These are phyloP conservation scores for Eriocheir sinensis DNA, from an alignment of 1,140 invertebrate genomes.

Conservation along the genomic window DNA sequence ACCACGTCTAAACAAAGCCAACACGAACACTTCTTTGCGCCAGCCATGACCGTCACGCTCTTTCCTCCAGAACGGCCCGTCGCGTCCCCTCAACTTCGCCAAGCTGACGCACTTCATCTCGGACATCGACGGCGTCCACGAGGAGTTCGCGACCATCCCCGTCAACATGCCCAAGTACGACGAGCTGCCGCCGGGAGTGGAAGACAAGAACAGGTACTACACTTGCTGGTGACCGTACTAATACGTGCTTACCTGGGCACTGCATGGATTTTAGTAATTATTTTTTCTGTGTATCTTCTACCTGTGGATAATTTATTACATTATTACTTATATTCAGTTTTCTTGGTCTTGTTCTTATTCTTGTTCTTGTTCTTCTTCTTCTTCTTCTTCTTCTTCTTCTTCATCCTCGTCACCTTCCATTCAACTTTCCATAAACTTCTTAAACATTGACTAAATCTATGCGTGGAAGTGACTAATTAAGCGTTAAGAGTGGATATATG, in stretches of 20 bases:
- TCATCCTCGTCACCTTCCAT: no score
- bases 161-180: constrained; percentile 88
- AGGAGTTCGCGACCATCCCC: constrained; percentile 91
- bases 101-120: constrained; percentile 78
- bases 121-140: constrained; percentile 83
- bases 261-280: no score
- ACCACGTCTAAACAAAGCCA: no score
- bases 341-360: not conserved
- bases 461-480: no score
- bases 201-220: constrained; percentile 90
- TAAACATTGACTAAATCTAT: no score
- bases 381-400: not conserved
- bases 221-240: no score
- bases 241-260: no score
- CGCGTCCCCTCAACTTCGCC: constrained; percentile 76
- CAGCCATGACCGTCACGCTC: not conserved
- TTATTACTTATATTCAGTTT: not conserved
- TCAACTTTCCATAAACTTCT: no score
- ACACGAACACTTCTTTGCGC: not conserved
- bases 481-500: no score
- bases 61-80: constrained; percentile 67
- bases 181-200: constrained; percentile 91
- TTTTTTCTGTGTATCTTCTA: not conserved
- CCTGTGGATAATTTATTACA: not conserved
- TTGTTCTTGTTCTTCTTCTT: not conserved